Conservation (phyloP, 1,140 invertebrate genomes). For the Tribolium castaneum region DNA sequence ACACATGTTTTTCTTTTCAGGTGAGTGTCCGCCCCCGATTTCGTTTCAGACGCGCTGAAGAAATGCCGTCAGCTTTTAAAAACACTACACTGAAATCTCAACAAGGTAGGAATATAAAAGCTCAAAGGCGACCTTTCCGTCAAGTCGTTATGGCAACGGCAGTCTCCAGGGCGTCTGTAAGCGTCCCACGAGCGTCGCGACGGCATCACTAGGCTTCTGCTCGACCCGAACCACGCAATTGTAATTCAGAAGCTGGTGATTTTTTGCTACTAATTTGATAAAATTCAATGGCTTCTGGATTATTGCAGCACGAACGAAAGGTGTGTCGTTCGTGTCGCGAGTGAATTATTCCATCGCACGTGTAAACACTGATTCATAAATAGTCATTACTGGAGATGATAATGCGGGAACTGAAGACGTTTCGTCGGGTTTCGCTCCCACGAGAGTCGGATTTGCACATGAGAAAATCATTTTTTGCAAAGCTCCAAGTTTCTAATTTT, state of each 20-base stretch:
- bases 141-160: conserved; percentile 47
- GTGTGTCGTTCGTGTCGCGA: conserved; percentile 15
- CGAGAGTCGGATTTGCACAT: neutral
- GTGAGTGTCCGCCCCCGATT: conserved; percentile 13
- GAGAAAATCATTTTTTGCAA: neutral
- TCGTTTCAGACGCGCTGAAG: neutral
- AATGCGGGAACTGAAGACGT: neutral
- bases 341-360: conserved; percentile 26
- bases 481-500: neutral
- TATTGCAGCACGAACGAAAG: conserved; percentile 5
- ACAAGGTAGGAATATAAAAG: conserved; percentile 42
- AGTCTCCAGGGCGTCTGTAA: conserved; percentile 44
- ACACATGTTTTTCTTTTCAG: conserved; percentile 22
- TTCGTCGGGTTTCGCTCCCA: neutral
- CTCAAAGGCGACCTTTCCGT: conserved; percentile 41
- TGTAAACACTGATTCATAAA: conserved; percentile 1
- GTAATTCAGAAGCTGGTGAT: too few relatives aligned
- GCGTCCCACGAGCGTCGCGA: conserved; percentile 34
- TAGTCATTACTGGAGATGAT: neutral
- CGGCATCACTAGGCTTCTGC: conserved; percentile 20
- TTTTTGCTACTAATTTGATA: too few relatives aligned
- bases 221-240: conserved; percentile 25
- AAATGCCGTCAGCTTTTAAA: conserved; percentile 32
- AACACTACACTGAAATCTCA: conserved; percentile 22
- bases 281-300: too few relatives aligned